These are phyloP conservation scores for Epinotia brunnichana DNA, from an alignment of 2,888 invertebrate genomes.

Conservation along the genomic window DNA sequence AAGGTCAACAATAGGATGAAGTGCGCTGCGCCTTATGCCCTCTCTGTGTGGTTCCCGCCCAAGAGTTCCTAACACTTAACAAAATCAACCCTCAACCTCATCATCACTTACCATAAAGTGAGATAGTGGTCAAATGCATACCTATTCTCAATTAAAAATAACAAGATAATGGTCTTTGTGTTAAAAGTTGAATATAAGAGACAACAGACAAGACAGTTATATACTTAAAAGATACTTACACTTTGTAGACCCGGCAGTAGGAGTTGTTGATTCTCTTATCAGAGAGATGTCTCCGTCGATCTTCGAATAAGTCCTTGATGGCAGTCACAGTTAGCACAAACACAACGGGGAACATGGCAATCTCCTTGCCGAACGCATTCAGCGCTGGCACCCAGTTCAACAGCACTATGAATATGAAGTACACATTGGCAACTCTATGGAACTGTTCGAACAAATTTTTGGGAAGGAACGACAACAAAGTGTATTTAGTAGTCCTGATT, in stretches of 20 bases:
- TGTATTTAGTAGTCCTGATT: conserved; percentile 97
- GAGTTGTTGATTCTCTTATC: conserved; percentile 97
- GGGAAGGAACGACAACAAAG: conserved; percentile 95
- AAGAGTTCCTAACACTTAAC: too few species aligned
- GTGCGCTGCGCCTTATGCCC: too few species aligned
- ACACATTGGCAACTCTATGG: conserved; percentile 98
- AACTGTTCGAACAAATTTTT: conserved; percentile 98
- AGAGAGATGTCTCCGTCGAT: conserved; percentile 93
- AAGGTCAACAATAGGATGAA: too few species aligned
- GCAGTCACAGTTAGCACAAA: conserved; percentile 98
- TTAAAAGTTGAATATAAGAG: background rate
- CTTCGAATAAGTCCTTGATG: conserved; percentile 97
- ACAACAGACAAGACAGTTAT: background rate
- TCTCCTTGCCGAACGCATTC: conserved; percentile 97
- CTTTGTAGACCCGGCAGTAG: conserved; percentile 95
- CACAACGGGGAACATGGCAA: conserved; percentile 96
- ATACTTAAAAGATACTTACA: conserved; percentile 82
- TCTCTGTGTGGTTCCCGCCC: too few species aligned
- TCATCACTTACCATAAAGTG: too few species aligned
- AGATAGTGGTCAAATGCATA: too few species aligned
- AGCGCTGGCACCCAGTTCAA: conserved; percentile 98
- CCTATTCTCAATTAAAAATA: too few species aligned
- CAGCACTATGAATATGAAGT: conserved; percentile 98
- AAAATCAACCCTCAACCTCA: too few species aligned
- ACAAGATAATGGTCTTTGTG: background rate